These are phyloP conservation scores for Sebastes oblongus DNA, from an alignment of 2,797 vertebrate species.

Conservation along the genomic window DNA sequence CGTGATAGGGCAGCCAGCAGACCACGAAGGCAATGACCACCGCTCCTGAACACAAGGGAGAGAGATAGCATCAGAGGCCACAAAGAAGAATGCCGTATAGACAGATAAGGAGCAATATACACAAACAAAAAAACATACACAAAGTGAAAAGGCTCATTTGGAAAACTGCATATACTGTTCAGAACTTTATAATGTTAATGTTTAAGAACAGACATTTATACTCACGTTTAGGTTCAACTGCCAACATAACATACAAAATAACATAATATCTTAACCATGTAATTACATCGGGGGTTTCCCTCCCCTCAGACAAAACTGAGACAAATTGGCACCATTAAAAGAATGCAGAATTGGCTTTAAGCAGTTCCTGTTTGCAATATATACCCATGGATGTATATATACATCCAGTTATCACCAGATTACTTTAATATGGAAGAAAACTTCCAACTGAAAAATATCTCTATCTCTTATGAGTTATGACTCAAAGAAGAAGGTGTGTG, in stretches of 20 bases:
- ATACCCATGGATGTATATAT: not conserved
- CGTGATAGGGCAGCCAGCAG: conserved; percentile 96
- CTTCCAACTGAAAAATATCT: not conserved
- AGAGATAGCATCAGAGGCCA: not conserved
- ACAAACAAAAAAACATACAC: not conserved
- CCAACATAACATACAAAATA: not conserved
- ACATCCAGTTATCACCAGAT: not conserved
- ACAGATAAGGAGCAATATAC: not conserved
- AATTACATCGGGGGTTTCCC: not conserved
- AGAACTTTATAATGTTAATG: too few species aligned
- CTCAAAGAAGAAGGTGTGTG: not conserved
- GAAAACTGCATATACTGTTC: not conserved
- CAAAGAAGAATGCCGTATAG: not conserved
- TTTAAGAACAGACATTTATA: not conserved
- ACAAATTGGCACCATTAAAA: not conserved
- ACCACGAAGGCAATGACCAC: conserved; percentile 96
- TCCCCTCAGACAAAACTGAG: not conserved
- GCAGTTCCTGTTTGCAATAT: not conserved
- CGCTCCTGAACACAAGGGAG: conserved; percentile 79
- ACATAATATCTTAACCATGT: not conserved
- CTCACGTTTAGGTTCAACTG: not conserved
- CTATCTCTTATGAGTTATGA: too few species aligned
- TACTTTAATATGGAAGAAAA: not conserved
- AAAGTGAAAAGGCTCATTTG: not conserved
- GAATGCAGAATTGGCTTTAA: not conserved